These are phyloP conservation scores for Etheostoma spectabile DNA, from an alignment of 2,113 vertebrate species.

Conservation along the genomic window DNA sequence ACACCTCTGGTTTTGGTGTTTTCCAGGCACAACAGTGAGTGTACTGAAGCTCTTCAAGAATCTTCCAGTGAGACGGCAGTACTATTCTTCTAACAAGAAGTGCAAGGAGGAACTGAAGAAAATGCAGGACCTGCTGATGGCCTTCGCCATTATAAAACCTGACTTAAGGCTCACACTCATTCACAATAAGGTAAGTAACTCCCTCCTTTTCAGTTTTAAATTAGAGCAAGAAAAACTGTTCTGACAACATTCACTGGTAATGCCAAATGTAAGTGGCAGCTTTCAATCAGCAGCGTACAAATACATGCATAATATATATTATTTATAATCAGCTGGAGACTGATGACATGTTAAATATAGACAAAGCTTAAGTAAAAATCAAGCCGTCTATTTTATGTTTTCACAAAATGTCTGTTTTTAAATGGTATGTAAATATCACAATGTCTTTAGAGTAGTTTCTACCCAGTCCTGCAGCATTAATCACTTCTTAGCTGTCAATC, in stretches of 20 bases:
- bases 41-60: conserved; percentile 93
- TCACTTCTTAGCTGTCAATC: not conserved
- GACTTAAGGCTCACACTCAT: conserved; percentile 90
- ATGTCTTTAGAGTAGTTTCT: not conserved
- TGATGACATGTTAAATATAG: too few species aligned
- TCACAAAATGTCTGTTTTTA: not conserved
- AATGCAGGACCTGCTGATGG: conserved; percentile 90
- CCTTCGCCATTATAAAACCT: conserved; percentile 93
- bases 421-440: not conserved
- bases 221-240: not conserved
- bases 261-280: not conserved
- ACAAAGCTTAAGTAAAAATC: too few species aligned
- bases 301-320: not conserved
- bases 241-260: not conserved
- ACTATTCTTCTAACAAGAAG: conserved; percentile 91
- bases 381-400: not conserved
- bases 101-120: conserved; percentile 96
- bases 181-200: conserved; percentile 90
- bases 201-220: not conserved
- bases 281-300: not conserved
- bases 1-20: conserved; percentile 10
- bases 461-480: not conserved
- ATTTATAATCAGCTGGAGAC: not conserved
- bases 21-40: conserved; percentile 93
- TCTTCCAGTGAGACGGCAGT: conserved; percentile 95